Evolutionary conservation across 2,888 invertebrate genomes (phyloP).

Genomic region (Melinopterus prodromus): DNA sequence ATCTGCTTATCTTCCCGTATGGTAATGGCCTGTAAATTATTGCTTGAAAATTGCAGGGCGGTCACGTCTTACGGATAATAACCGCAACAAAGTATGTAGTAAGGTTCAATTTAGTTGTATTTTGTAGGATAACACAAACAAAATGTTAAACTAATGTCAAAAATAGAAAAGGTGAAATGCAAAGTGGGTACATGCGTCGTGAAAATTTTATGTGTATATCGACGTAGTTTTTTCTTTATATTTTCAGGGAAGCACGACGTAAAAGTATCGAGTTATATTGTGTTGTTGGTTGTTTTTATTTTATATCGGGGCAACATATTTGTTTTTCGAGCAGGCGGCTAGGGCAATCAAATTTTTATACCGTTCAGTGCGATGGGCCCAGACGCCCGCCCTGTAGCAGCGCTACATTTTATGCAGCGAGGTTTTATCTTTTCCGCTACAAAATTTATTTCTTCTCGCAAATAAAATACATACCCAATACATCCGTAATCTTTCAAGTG

Average conservation of each 20-base stretch:
- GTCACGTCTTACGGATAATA: slow-evolving; percentile 5
- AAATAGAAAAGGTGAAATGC: not conserved
- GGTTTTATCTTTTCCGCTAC: slow-evolving; percentile 22
- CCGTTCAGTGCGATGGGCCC: slow-evolving; percentile 8
- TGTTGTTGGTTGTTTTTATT: slow-evolving; percentile 16
- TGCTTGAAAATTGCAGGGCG: not conserved
- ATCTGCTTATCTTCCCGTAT: slow-evolving; percentile 13
- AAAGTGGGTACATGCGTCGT: not conserved
- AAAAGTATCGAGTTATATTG: not conserved
- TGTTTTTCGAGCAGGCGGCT: not conserved
- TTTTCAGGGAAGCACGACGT: not conserved
- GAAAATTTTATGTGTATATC: not conserved
- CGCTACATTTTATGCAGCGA: slow-evolving; percentile 16
- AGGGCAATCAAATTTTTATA: slow-evolving; percentile 21
- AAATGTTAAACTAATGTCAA: not conserved
- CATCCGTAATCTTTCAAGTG: not conserved
- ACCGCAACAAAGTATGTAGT: not conserved
- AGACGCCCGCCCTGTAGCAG: slow-evolving; percentile 5
- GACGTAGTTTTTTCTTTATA: not conserved
- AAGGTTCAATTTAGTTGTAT: not conserved
- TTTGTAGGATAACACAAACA: not conserved
- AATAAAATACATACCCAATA: not conserved
- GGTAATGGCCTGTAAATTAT: slow-evolving; percentile 9
- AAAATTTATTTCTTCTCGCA: slow-evolving; percentile 13
- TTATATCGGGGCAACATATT: slow-evolving; percentile 17